Conservation (phyloP, 2,888 invertebrate species). For the Cosmia trapezina region DNA sequence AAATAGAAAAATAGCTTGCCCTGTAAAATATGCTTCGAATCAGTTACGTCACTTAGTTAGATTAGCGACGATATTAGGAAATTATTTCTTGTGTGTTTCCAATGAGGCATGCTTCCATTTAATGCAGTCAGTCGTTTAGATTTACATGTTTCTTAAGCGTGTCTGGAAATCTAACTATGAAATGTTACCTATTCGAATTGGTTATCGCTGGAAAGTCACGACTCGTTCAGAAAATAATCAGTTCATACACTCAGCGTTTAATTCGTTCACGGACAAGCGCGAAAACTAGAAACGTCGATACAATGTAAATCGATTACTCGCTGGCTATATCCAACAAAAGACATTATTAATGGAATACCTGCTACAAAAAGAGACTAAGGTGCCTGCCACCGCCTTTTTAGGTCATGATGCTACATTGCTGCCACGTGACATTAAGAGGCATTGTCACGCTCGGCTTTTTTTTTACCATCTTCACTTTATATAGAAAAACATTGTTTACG, state of each 20-base stretch:
- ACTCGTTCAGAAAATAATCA: conserved; percentile 52
- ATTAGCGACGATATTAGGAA: too few relatives aligned
- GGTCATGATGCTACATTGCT: conserved; percentile 77
- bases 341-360: conserved; percentile 74
- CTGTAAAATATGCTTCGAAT: too few relatives aligned
- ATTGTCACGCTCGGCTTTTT: conserved; percentile 36
- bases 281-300: conserved; percentile 47
- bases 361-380: conserved; percentile 73
- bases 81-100: background rate
- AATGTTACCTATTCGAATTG: conserved; percentile 9
- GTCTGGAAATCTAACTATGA: background rate
- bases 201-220: conserved; percentile 34
- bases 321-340: conserved; percentile 63
- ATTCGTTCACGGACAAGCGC: conserved; percentile 38
- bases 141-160: background rate
- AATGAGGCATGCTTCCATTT: background rate
- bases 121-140: background rate
- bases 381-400: conserved; percentile 77
- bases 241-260: conserved; percentile 27
- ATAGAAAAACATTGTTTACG: conserved; percentile 42
- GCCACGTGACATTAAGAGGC: conserved; percentile 56
- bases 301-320: conserved; percentile 64
- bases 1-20: too few relatives aligned
- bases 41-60: too few relatives aligned
- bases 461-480: conserved; percentile 30